Percentiles rank a stretch among this genome's conserved stretches.
These are phyloP conservation scores for Cyanoramphus novaezelandiae DNA, from an alignment of 2,113 vertebrate species.

Conservation along the genomic window DNA sequence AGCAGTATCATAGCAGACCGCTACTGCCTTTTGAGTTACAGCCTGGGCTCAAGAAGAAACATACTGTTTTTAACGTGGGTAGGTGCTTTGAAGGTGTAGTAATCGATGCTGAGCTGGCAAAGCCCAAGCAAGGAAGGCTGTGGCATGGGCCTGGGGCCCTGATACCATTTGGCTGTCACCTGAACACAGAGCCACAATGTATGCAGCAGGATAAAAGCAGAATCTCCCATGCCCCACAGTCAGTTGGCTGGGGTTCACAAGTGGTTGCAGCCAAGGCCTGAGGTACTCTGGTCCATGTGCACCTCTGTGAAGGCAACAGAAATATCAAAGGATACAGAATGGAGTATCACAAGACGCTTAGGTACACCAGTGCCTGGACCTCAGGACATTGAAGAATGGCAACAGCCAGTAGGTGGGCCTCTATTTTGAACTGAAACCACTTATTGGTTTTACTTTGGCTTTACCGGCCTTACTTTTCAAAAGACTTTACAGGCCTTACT, in stretches of 20 bases:
- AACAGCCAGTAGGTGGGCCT: neutral
- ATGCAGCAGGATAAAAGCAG: neutral
- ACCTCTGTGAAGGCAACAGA: neutral
- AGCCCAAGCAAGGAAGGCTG: neutral
- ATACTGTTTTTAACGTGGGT: neutral
- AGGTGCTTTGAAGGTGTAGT: neutral
- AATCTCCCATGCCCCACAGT: neutral
- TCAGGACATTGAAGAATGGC: neutral
- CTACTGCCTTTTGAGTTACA: neutral
- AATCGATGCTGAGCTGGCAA: neutral
- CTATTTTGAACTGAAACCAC: neutral
- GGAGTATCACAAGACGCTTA: neutral
- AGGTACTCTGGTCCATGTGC: neutral
- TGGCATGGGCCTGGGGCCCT: neutral
- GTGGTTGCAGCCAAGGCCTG: neutral
- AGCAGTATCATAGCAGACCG: neutral
- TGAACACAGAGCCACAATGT: neutral
- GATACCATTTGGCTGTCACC: neutral
- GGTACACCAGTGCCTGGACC: neutral
- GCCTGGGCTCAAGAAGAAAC: neutral
- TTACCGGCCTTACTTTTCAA: neutral
- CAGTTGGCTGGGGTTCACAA: neutral
- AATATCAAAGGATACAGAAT: neutral
- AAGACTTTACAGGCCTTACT: neutral
- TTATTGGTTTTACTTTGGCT: neutral